Evolutionary conservation across 2,113 vertebrate species (phyloP).

Genomic region (Syngnathus scovelli): DNA sequence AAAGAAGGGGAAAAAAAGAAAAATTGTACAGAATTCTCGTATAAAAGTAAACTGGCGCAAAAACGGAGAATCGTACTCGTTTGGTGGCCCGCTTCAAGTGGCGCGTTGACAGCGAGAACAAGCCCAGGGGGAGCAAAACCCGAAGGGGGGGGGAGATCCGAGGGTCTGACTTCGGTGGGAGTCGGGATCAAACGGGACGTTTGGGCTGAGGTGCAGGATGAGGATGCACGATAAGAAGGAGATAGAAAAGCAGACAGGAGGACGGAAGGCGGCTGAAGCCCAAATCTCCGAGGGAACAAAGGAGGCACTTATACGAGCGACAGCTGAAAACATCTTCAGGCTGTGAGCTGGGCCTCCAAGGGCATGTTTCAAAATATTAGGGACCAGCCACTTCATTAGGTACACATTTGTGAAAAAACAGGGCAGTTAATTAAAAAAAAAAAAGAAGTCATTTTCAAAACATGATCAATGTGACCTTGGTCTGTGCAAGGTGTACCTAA

Average conservation of each 20-base stretch:
- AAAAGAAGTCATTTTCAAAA: too few relatives aligned
- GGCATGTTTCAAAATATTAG: neutral
- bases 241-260: constrained; percentile 15
- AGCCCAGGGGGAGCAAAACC: constrained; percentile 36
- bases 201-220: neutral
- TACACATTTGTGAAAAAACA: neutral
- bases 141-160: constrained; percentile 43
- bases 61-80: neutral
- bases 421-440: too few relatives aligned
- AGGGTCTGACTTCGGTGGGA: constrained; percentile 55
- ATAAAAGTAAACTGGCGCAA: neutral
- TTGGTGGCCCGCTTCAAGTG: constrained; percentile 62
- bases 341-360: constrained; percentile 22
- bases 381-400: neutral
- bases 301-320: constrained; percentile 64
- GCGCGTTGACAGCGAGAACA: constrained; percentile 72
- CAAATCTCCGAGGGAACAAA: constrained; percentile 64
- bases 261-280: constrained; percentile 18
- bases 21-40: neutral
- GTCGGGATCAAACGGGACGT: constrained; percentile 11
- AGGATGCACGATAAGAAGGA: constrained; percentile 2
- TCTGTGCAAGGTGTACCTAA: neutral
- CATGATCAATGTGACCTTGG: too few relatives aligned
- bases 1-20: neutral
- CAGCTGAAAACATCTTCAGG: constrained; percentile 74